Percentiles rank a stretch among this genome's conserved stretches.
phyloP scores from a whole-genome alignment of 1,140 invertebrate species.

The Drosophila tsacasi region DNA sequence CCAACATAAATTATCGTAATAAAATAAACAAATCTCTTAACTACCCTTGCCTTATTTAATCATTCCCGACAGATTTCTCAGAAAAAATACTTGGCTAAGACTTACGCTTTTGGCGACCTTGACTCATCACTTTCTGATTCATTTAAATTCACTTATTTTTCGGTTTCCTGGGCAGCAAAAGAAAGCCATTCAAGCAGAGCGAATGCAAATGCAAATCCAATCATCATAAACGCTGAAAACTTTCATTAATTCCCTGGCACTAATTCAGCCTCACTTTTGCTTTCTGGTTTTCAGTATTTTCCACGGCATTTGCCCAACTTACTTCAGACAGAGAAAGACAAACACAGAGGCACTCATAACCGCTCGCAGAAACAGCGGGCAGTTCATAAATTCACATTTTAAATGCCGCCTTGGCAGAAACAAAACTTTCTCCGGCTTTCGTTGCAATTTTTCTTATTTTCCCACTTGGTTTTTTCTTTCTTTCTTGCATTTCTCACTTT shows the following conservation, averaged over 20 bases:
- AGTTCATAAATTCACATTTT: constrained; percentile 76
- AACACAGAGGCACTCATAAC: constrained; percentile 29
- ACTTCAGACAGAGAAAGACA: constrained; percentile 1
- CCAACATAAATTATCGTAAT: background rate
- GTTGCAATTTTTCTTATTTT: constrained; percentile 65
- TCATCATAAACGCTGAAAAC: constrained; percentile 37
- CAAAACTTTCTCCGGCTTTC: constrained; percentile 78
- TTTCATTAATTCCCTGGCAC: constrained; percentile 74
- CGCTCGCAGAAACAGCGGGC: constrained; percentile 14
- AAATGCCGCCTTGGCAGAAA: constrained; percentile 73
- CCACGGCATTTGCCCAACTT: constrained; percentile 22
- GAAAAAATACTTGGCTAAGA: constrained; percentile 27
- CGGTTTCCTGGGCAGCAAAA: constrained; percentile 46
- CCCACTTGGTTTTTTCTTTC: constrained; percentile 10
- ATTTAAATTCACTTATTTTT: constrained; percentile 32
- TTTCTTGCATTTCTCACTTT: constrained; percentile 28
- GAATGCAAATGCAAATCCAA: constrained; percentile 30
- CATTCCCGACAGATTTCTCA: constrained; percentile 8
- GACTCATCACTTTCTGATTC: constrained; percentile 57
- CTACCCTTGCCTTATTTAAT: constrained; percentile 4
- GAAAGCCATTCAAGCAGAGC: constrained; percentile 30
- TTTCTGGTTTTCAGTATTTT: constrained; percentile 52
- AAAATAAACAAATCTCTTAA: background rate
- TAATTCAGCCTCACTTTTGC: constrained; percentile 69
- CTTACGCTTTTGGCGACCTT: constrained; percentile 28